Base-by-base conservation (phyloP, 2,113 vertebrate genomes). In the Lathamus discolor region DNA sequence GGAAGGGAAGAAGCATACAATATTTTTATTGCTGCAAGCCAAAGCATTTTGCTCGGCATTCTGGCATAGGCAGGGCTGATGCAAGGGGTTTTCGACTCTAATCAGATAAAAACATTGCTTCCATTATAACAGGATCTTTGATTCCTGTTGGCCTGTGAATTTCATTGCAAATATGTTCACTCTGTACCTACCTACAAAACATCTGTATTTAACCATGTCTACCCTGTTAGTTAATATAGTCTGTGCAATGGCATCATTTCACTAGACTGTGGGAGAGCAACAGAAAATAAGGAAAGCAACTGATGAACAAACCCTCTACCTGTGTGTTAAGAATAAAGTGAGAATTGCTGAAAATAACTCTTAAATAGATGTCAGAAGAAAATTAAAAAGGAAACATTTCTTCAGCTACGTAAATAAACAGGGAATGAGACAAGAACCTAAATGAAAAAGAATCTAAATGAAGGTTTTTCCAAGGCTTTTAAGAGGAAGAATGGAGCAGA, bases 21-120 rank as follows among this genome's bases (percentile, higher is more conserved):
- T 62, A 17, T 70, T 93, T 94, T 88, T 93, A 83, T 92, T 93
- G 51, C 88, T 94, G 25, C 37, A 67, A 46, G 54, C 79, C 80
- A 90, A 86, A 77, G 85, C 2, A 3, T 72, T 95, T 85, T 91
- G 49, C 2, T 41, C 11, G 44, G 49, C 7, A 1, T 66, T 94
- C 85, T 92, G 83, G 68, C 90, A 78, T 49, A 24, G 3, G 2
- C 72, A 35, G 54, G 80, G 73, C 88, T 94, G 95, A 96, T 78
- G 43, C 64, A 93, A 93, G 23, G 80, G 27, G 8, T 67, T 97
- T 93, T 93, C 1, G 11, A 29, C 72, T 88, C 62, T 92, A 83
- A 95, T 95, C 88, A 86, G 83, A 90, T 96, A 86, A 86, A 96
- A 95, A 67, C 68, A 29, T 51, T 92, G 72, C 79, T 95, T 92